Evolutionary conservation across 2,797 vertebrate species (phyloP), one percentile per base, ranked within the genome.

Genomic region (Perodicticus potto): DNA sequence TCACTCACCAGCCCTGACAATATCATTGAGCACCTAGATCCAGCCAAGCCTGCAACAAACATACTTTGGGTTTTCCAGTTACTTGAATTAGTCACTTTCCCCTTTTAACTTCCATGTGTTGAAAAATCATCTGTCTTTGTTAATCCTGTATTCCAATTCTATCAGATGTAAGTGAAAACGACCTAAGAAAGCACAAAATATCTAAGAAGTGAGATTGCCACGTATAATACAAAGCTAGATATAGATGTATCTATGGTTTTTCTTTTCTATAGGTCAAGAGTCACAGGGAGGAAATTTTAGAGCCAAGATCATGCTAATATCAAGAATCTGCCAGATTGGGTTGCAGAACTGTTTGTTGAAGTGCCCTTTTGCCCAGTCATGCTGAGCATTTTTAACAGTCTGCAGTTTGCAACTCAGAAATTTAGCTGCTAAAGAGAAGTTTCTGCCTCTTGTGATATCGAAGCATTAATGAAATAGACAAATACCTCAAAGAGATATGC

Each of bases 181-280:
- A n/a, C 7, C 61, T 43, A 45, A 95, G n/a, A 81, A 61, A 5
- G 76, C 27, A 32, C 22, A 49, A 0, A 34, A 80, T n/a, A 29
- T 22, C 19, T 22, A 65, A 45, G 70, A 94, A 83, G 61, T 61
- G 53, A 86, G 65, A 57, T 7, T 49, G 59, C 25, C 7, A 25
- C 7, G 22, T 32, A 32, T 0, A n/a, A 57, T 14, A 69, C 34
- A 91, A 53, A 94, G n/a, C 27, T 91, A 81, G 72, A 97, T 94
- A 95, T 80, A 96, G 96, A 97, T 43, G 37, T 97, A 86, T 91
- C 70, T 78, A 0, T 4, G 74, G 40, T 55, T 85, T 96, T 97
- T 92, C 90, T 95, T 95, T 91, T 80, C 78, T 85, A 37, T 93
- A 96, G 91, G 86, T 97, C 96, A 97, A 93, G 45, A 95, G 81